A percentile compares a stretch with the other conserved stretches of the same genome.
These are phyloP conservation scores for Nymphalis polychloros DNA, from an alignment of 2,888 invertebrate species.

Conservation along the genomic window DNA sequence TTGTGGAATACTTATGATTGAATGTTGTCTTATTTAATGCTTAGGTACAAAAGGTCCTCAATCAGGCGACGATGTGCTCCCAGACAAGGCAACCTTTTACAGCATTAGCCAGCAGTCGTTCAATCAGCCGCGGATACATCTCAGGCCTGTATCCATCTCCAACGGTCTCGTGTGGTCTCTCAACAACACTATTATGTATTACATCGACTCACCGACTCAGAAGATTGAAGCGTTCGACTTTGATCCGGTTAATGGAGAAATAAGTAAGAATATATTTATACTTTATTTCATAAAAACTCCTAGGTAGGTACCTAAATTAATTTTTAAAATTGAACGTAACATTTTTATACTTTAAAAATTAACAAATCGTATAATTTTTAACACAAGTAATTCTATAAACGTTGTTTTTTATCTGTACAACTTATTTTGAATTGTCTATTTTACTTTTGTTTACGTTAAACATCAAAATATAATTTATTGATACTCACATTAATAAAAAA, in stretches of 20 bases:
- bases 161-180: conserved; percentile 89
- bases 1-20: background rate
- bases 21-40: background rate
- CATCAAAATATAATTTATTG: too few relatives aligned
- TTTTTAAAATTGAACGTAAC: background rate
- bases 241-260: conserved; percentile 66
- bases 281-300: too few relatives aligned
- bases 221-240: conserved; percentile 86
- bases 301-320: too few relatives aligned
- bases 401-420: too few relatives aligned
- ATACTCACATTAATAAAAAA: too few relatives aligned
- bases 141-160: conserved; percentile 82
- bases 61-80: conserved; percentile 67
- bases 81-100: conserved; percentile 82
- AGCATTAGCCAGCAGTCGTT: conserved; percentile 63
- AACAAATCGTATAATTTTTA: too few relatives aligned
- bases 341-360: too few relatives aligned
- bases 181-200: conserved; percentile 86
- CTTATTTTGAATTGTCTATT: too few relatives aligned
- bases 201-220: conserved; percentile 86
- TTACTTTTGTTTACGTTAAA: too few relatives aligned
- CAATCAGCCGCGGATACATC: conserved; percentile 47
- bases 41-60: conserved; percentile 84
- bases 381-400: too few relatives aligned
- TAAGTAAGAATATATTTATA: conserved; percentile 44